Base-by-base conservation (phyloP, 2,888 invertebrate species). In the Buathra laborator region DNA sequence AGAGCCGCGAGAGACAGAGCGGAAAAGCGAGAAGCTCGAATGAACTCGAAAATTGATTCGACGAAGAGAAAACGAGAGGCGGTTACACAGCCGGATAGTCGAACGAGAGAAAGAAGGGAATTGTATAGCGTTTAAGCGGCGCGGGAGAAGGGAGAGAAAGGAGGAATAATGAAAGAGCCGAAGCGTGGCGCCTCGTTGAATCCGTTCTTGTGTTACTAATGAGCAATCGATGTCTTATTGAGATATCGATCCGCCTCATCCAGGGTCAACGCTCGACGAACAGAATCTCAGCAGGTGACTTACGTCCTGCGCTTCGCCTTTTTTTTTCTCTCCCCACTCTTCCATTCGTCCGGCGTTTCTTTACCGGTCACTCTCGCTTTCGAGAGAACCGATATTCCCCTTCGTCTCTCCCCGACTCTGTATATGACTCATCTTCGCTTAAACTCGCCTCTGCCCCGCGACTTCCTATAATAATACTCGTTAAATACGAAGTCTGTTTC, bases 191-290 rank as follows among this genome's bases (percentile, higher is more conserved):
- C 62, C 51, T 44, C 48, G 62, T 3, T 74, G 85, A 81, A 76
- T 37, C 66, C 67, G 72, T 72, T 85, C 82, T 85, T 80, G 80
- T 83, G 80, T 83, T 85, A 83, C 85, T 85, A 83, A 83, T 75
- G 85, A 77, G 70, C 75, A 62, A 83, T 83, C 84, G 86, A 90
- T 90, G 90, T 89, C 90, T 90, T 90, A 90, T 89, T 90, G 89
- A 90, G 90, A 89, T 88, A 90, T 91, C 90, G 89, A 91, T 90
- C 89, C 89, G 89, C 88, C 86, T 88, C 89, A 9, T 37, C 37
- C 37, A 87, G 80, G 80, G 75, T 80, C 81, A 82, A 85, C 66
- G 67, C 71, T 71, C 76, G 64, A 53, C 44, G 46, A 79, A 44
- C 74, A 19, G 53, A 24, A 67, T 44, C 16, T 32, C 19, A 37